phyloP scores from a whole-genome alignment of 2,888 invertebrate genomes.

The Tetranychus truncatus region DNA sequence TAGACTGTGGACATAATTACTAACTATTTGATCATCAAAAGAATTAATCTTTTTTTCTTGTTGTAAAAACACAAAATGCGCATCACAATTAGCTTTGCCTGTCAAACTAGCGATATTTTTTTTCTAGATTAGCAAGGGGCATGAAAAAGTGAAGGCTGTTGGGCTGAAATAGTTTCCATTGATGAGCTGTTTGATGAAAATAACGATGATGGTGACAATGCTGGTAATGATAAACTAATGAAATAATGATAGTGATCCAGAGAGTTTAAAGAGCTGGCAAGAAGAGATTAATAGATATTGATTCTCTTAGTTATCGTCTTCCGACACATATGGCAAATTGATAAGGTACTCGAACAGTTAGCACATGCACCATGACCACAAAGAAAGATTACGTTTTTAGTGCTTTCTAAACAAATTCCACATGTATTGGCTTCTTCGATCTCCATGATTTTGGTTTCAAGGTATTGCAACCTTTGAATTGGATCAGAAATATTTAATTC shows the following conservation, averaged over 20 bases:
- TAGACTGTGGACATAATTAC: not conserved
- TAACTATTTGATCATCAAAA: not conserved
- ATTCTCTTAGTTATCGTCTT: conserved; percentile 56
- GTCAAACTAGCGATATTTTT: not conserved
- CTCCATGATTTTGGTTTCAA: conserved; percentile 61
- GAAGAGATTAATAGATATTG: conserved; percentile 37
- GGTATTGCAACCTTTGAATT: conserved; percentile 44
- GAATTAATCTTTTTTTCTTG: not conserved
- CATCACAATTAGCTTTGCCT: not conserved
- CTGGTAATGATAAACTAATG: not conserved
- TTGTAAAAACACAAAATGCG: not conserved
- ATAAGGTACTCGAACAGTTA: conserved; percentile 57
- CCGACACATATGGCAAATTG: conserved; percentile 68
- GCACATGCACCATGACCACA: conserved; percentile 72
- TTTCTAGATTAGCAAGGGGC: not conserved
- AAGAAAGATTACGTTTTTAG: conserved; percentile 61
- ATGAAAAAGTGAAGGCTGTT: not conserved
- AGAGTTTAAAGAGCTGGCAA: not conserved
- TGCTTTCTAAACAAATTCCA: conserved; percentile 69
- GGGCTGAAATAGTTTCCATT: not conserved
- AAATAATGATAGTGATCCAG: not conserved
- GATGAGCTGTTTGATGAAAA: not conserved
- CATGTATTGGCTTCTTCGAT: conserved; percentile 69
- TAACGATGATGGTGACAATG: not conserved
- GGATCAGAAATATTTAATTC: conserved; percentile 1